A percentile compares a stretch with the other conserved stretches of the same genome.
These are phyloP conservation scores for Gasterosteus nipponicus DNA, from an alignment of 2,113 vertebrate genomes.

Conservation along the genomic window DNA sequence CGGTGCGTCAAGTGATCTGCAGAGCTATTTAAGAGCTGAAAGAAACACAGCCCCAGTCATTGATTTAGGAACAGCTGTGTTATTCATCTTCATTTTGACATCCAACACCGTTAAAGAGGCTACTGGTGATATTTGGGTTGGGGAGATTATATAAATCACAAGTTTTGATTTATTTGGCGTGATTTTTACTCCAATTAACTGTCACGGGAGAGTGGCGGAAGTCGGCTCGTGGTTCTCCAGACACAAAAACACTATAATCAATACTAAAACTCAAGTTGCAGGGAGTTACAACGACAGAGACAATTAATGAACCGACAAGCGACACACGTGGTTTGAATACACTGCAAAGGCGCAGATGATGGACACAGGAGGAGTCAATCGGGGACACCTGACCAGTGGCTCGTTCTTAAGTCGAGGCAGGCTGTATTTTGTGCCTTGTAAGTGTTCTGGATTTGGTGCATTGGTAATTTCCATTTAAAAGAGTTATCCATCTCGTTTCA, in stretches of 20 bases:
- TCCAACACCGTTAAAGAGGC: not conserved
- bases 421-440: not conserved
- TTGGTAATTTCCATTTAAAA: not conserved
- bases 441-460: not conserved
- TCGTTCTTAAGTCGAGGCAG: no score
- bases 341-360: no score
- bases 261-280: no score
- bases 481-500: not conserved
- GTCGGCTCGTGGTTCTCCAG: no score
- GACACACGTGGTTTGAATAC: no score
- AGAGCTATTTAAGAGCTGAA: slow-evolving; percentile 29
- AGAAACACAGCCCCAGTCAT: not conserved
- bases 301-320: no score
- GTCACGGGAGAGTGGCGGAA: no score
- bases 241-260: no score
- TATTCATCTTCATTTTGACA: slow-evolving; percentile 37
- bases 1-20: slow-evolving; percentile 32
- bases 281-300: no score
- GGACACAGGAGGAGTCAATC: no score
- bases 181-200: not conserved
- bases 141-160: not conserved
- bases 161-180: not conserved
- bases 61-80: slow-evolving; percentile 35
- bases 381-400: no score
- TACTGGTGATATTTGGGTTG: not conserved